phyloP scores from a whole-genome alignment of 2,888 invertebrate species.

The Epistrophe eligans region DNA sequence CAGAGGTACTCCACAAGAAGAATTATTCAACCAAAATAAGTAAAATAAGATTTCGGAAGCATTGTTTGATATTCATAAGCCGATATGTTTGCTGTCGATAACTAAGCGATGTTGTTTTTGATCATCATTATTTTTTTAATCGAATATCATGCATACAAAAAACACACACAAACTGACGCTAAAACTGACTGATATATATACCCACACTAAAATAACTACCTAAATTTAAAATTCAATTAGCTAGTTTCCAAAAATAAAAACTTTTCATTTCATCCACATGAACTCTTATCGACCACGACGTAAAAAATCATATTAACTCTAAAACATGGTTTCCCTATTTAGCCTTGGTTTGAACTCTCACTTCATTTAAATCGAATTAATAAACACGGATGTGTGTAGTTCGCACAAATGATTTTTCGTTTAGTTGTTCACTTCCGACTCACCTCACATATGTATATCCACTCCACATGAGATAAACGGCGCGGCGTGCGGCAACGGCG shows the following conservation, averaged over 20 bases:
- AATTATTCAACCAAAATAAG: no score
- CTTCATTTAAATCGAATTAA: conserved; percentile 4
- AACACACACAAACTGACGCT: no score
- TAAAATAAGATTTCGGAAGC: no score
- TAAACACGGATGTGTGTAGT: background rate
- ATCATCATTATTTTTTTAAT: no score
- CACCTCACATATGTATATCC: background rate
- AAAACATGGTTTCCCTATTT: background rate
- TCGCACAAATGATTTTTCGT: conserved; percentile 10
- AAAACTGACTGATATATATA: no score
- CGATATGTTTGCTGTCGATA: no score
- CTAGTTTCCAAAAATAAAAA: background rate
- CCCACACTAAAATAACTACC: no score
- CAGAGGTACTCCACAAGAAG: no score
- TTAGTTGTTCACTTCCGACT: background rate
- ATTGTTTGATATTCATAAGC: no score
- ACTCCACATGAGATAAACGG: background rate
- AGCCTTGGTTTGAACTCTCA: background rate
- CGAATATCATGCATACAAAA: no score
- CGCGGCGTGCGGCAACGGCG: background rate
- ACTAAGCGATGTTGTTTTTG: no score
- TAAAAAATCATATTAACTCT: conserved; percentile 1
- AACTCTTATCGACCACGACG: background rate
- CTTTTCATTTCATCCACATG: background rate
- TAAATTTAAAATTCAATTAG: conserved; percentile 2